Conservation (phyloP, 2,113 vertebrate genomes). For the Petrocephalus microphthalmus region DNA sequence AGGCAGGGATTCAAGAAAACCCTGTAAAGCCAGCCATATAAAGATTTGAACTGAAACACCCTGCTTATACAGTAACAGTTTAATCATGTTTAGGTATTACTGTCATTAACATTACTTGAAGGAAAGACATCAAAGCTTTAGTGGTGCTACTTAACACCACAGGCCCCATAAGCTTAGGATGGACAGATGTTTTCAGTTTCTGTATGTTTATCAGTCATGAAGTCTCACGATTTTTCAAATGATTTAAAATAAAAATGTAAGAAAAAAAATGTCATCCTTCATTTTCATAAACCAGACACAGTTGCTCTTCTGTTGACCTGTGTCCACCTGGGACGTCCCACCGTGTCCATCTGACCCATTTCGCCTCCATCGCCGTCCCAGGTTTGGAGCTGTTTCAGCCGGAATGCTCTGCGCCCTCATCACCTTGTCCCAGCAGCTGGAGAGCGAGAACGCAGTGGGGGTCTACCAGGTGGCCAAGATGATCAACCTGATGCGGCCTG, state of each 20-base stretch:
- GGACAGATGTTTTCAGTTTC: slow-evolving; percentile 36
- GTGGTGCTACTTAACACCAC: slow-evolving; percentile 13
- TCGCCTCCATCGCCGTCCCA: slow-evolving; percentile 39
- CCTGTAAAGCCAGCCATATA: slow-evolving; percentile 28
- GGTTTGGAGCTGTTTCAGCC: slow-evolving; percentile 80
- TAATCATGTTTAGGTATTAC: slow-evolving; percentile 43
- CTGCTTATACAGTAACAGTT: slow-evolving; percentile 30
- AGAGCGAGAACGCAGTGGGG: slow-evolving; percentile 80
- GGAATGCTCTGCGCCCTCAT: slow-evolving; percentile 81
- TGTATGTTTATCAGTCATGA: slow-evolving; percentile 36
- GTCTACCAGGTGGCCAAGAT: slow-evolving; percentile 92
- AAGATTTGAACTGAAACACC: slow-evolving; percentile 34
- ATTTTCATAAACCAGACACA: background rate
- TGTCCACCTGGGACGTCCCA: background rate
- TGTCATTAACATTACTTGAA: slow-evolving; percentile 43
- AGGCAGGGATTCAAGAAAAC: slow-evolving; percentile 3
- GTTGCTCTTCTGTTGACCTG: background rate
- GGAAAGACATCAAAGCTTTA: slow-evolving; percentile 39
- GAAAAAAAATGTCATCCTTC: background rate
- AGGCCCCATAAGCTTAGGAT: slow-evolving; percentile 32
- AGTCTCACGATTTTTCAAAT: background rate
- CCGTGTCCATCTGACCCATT: background rate
- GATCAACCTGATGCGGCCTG: slow-evolving; percentile 89
- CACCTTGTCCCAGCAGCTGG: slow-evolving; percentile 81
- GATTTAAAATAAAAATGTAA: background rate